Conservation (phyloP, 2,113 vertebrate species). For the Brachypteracias leptosomus region DNA sequence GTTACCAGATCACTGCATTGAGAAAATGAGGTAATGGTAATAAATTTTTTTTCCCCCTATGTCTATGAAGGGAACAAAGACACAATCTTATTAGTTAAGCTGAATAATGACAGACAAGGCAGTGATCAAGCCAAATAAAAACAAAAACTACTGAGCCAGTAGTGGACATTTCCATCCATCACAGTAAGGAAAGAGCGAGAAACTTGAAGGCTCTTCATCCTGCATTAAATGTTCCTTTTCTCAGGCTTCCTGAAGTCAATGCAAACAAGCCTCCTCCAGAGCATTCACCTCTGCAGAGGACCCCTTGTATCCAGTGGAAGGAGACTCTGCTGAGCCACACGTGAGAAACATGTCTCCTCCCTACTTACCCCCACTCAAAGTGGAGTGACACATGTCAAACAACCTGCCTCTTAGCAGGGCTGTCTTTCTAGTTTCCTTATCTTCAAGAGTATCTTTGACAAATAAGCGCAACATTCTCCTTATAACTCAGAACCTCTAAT, state of each 20-base stretch:
- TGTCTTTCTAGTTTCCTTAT: neutral
- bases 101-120: slow-evolving; percentile 32
- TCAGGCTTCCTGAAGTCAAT: neutral
- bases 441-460: neutral
- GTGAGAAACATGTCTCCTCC: neutral
- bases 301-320: neutral
- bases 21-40: neutral
- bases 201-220: neutral
- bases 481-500: neutral
- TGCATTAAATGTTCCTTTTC: neutral
- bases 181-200: neutral
- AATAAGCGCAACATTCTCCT: neutral
- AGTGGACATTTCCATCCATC: neutral
- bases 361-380: neutral
- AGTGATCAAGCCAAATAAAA: neutral
- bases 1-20: neutral
- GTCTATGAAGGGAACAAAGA: slow-evolving; percentile 2
- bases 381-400: neutral
- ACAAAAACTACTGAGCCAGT: neutral
- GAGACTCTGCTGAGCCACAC: neutral
- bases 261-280: neutral
- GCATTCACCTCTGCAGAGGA: neutral
- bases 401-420: neutral
- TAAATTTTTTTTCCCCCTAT: neutral
- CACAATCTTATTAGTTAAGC: slow-evolving; percentile 35